Conservation (phyloP, 2,888 invertebrate species). For the Stramonita haemastoma region DNA sequence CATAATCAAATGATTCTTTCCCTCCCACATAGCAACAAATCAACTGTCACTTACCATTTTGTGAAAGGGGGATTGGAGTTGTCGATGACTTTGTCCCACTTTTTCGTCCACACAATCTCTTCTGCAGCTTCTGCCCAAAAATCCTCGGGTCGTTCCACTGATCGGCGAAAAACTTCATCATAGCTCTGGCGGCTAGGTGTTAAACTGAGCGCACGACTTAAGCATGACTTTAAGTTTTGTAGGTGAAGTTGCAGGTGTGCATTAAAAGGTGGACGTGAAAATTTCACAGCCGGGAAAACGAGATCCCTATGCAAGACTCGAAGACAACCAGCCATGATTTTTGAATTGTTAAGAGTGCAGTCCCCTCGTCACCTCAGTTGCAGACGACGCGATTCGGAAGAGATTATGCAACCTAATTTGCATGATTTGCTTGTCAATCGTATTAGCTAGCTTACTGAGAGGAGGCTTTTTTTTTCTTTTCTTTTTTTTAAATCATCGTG, state of each 20-base stretch:
- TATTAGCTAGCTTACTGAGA: too few relatives aligned
- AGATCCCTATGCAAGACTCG: not conserved
- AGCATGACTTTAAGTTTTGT: not conserved
- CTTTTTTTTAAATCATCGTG: too few relatives aligned
- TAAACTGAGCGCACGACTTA: constrained; percentile 14
- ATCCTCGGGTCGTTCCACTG: constrained; percentile 82
- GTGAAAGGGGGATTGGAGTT: constrained; percentile 90
- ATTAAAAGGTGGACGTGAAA: not conserved
- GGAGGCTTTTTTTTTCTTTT: too few relatives aligned
- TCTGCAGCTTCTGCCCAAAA: constrained; percentile 91
- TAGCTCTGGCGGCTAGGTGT: constrained; percentile 47
- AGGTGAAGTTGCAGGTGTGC: not conserved
- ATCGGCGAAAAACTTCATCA: constrained; percentile 60
- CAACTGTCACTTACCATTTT: constrained; percentile 85
- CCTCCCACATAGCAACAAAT: not conserved
- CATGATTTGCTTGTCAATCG: too few relatives aligned
- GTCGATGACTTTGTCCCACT: constrained; percentile 91
- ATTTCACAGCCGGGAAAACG: not conserved
- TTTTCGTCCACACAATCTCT: constrained; percentile 88
- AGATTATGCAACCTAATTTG: too few relatives aligned
- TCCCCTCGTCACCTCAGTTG: constrained; percentile 56
- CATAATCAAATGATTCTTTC: not conserved
- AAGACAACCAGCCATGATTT: constrained; percentile 31
- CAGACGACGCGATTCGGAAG: not conserved
- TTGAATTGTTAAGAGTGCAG: not conserved